Evolutionary conservation across 2,888 invertebrate species (phyloP).

Genomic region (Caenorhabditis wallacei): DNA sequence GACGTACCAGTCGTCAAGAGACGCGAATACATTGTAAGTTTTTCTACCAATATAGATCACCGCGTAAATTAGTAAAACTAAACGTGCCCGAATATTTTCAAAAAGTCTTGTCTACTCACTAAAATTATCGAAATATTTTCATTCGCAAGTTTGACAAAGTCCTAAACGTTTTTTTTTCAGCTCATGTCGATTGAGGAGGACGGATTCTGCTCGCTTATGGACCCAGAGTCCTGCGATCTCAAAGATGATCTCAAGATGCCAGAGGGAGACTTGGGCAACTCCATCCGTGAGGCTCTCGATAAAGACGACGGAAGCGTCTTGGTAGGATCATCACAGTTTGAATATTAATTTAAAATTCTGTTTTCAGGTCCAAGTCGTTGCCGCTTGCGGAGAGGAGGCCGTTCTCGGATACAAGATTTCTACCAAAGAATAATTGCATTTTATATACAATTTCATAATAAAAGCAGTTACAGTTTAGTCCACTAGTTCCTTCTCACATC

Average conservation of each 20-base stretch:
- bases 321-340: constrained; percentile 5
- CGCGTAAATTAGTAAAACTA: too few relatives aligned
- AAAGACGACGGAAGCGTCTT: constrained; percentile 82
- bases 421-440: constrained; percentile 78
- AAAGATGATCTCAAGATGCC: constrained; percentile 92
- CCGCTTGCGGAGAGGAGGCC: constrained; percentile 82
- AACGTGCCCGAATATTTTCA: neutral
- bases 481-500: too few relatives aligned
- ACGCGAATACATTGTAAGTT: constrained; percentile 91
- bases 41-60: neutral
- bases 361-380: constrained; percentile 77
- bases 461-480: constrained; percentile 41
- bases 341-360: neutral
- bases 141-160: too few relatives aligned
- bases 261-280: constrained; percentile 93
- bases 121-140: too few relatives aligned
- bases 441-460: constrained; percentile 48
- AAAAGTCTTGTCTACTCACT: too few relatives aligned
- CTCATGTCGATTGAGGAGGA: constrained; percentile 90
- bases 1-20: constrained; percentile 99
- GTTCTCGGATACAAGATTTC: constrained; percentile 82
- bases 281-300: constrained; percentile 89
- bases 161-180: constrained; percentile 84
- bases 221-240: constrained; percentile 89
- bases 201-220: constrained; percentile 95